Conservation (phyloP, 2,797 vertebrate species). For the Glossophaga mutica region DNA sequence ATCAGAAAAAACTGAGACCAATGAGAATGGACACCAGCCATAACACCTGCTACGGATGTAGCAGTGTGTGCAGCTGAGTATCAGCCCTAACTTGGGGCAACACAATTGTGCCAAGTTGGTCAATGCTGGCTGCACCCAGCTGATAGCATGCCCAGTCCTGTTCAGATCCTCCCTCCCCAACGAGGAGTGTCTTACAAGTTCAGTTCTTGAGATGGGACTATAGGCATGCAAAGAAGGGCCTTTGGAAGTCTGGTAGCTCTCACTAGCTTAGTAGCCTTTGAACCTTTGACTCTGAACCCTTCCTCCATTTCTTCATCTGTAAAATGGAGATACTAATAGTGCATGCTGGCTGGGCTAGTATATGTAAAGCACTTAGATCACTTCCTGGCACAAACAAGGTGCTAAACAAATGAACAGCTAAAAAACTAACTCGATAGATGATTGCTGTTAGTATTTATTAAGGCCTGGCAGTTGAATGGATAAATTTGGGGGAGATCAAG, state of each 20-base stretch:
- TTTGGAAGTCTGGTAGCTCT: background rate
- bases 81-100: background rate
- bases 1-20: background rate
- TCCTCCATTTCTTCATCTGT: background rate
- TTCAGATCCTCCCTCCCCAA: background rate
- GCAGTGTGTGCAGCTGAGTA: background rate
- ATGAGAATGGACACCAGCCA: background rate
- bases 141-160: background rate
- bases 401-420: background rate
- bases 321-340: background rate
- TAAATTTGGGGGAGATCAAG: background rate
- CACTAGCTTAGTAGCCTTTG: background rate
- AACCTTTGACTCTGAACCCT: background rate
- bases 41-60: background rate
- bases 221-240: background rate
- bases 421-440: background rate
- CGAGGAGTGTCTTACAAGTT: background rate
- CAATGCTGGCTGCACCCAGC: rapidly evolving
- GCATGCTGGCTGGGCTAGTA: background rate
- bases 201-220: background rate
- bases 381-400: background rate
- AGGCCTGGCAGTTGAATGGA: background rate
- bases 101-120: background rate
- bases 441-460: background rate
- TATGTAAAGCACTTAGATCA: background rate